Evolutionary conservation across 2,797 vertebrate genomes (phyloP), one percentile per base, ranked within the genome.

Genomic region (Champsocephalus esox): DNA sequence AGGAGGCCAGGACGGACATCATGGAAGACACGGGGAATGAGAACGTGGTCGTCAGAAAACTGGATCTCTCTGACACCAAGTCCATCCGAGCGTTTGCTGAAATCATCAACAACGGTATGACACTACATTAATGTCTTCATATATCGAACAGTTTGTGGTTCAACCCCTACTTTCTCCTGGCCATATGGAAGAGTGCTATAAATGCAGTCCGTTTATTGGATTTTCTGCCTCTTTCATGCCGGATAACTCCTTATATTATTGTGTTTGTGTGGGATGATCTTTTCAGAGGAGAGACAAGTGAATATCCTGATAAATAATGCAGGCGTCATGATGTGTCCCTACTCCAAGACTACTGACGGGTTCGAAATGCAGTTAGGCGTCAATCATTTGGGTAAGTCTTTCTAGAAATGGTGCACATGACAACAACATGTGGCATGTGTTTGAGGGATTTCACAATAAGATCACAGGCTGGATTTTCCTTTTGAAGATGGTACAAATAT

Each of bases 51-150:
- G 94, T 95, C 16, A 95, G 91, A 75, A 97, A 96, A 79, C 89
- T 99, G 87, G 97, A 99, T 84, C 90, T 99, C 70, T 95, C 98
- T 48, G 95, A 97, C 77, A 96, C 91, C 0, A 95, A 93, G 80
- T 98, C 97, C 59, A 96, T 99, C 78, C 93, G 88, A 78, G 95
- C 93, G n/a, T 98, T 99, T 87, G 96, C 96, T 63, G 93, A 96
- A 61, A 69, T 90, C 70, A 94, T 98, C 82, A 95, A 96, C 80
- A 95, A 91, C 93, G 96, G 98, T 98, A 78, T 28, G 38, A 9
- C 9, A 41, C 5, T 11, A 4, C 12, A 41, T 7, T 1, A 4
- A 6, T 24, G 9, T 45, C 11, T 28, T 67, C 3, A 51, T 57
- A 14, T 10, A 5, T 34, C 2, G 34, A 12, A 12, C 17, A 1